Evolutionary conservation across 2,113 vertebrate genomes (phyloP).

Genomic region (Sinocyclocheilus grahami): DNA sequence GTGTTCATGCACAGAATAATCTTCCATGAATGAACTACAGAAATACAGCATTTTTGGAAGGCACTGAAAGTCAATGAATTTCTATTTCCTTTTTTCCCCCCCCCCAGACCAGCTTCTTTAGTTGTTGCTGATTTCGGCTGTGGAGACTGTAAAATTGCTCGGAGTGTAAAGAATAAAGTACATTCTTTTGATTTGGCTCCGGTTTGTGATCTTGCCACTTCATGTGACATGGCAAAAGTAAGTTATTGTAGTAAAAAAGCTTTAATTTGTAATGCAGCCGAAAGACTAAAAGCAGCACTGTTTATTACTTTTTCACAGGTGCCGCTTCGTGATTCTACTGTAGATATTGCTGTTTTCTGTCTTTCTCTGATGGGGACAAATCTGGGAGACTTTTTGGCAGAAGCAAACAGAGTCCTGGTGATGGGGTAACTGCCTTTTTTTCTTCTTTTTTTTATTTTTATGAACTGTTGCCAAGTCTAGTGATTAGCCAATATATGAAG

Average conservation of each 20-base stretch:
- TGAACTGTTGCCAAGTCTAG: neutral
- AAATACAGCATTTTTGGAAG: neutral
- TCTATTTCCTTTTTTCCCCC: neutral
- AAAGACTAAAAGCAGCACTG: neutral
- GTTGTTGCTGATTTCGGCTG: constrained; percentile 95
- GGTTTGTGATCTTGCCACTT: constrained; percentile 80
- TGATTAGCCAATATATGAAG: neutral
- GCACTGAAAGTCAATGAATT: neutral
- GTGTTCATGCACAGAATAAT: neutral
- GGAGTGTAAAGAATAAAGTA: constrained; percentile 84
- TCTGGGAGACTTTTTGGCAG: constrained; percentile 85
- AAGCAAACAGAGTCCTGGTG: constrained; percentile 90
- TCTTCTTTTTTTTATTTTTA: no score
- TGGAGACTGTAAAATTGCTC: constrained; percentile 88
- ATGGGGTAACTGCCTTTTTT: constrained; percentile 72
- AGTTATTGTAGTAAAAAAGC: constrained; percentile 39
- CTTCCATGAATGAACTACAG: neutral
- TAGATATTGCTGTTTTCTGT: constrained; percentile 91
- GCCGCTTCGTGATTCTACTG: constrained; percentile 77
- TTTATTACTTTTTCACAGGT: constrained; percentile 75
- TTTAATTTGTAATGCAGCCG: neutral
- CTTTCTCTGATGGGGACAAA: constrained; percentile 96
- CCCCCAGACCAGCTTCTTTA: constrained; percentile 79
- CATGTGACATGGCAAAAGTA: constrained; percentile 93
- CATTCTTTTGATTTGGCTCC: constrained; percentile 91